Evolutionary conservation across 2,888 invertebrate genomes (phyloP).

Genomic region (Salticus scenicus): DNA sequence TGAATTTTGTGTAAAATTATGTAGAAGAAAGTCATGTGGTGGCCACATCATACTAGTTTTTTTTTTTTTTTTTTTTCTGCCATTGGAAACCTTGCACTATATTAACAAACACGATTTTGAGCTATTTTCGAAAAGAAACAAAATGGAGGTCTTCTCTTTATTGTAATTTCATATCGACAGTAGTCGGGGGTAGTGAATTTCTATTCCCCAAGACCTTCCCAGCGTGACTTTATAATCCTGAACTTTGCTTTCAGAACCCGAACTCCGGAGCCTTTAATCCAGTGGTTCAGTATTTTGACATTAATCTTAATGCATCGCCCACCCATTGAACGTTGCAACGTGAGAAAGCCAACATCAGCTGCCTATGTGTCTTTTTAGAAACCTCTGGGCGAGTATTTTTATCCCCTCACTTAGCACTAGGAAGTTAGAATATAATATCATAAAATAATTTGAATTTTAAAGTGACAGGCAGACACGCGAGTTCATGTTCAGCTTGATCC

Average conservation of each 20-base stretch:
- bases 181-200: neutral
- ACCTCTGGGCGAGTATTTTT: neutral
- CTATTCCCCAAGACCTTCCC: neutral
- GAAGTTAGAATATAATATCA: neutral
- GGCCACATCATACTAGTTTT: too few species aligned
- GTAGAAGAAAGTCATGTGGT: too few species aligned
- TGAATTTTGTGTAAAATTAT: too few species aligned
- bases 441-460: conserved; percentile 19
- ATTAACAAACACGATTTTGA: too few species aligned
- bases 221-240: conserved; percentile 62
- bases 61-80: too few species aligned
- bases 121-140: too few species aligned
- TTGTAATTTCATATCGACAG: too few species aligned
- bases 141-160: neutral
- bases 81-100: too few species aligned
- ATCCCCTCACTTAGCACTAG: neutral
- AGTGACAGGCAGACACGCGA: neutral
- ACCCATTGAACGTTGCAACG: conserved; percentile 41
- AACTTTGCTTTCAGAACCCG: conserved; percentile 32
- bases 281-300: conserved; percentile 65
- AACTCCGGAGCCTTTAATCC: conserved; percentile 40
- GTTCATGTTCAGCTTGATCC: neutral
- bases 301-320: conserved; percentile 64
- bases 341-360: conserved; percentile 59
- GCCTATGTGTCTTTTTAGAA: neutral